phyloP scores from a whole-genome alignment of 2,797 vertebrate genomes.

The Pangasius larnaudii region DNA sequence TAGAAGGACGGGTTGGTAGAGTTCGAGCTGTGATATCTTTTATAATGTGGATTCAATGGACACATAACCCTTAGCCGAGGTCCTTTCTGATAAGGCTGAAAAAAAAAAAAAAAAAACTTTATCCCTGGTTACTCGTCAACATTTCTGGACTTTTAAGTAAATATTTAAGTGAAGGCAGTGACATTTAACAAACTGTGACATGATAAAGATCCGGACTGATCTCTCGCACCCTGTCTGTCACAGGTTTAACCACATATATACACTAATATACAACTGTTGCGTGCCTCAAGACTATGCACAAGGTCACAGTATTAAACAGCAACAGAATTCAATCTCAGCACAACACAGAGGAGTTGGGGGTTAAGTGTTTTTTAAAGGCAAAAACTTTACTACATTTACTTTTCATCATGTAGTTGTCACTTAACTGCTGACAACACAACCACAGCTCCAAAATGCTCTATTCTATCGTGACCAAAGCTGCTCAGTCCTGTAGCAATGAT shows the following conservation, averaged over 20 bases:
- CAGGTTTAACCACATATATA: not conserved
- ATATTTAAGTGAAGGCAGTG: not conserved
- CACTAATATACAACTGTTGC: not conserved
- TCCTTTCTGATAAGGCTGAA: not conserved
- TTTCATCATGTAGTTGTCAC: not conserved
- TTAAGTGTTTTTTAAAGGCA: not conserved
- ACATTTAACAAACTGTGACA: not conserved
- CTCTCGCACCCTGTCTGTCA: not conserved
- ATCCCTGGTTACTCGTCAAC: not conserved
- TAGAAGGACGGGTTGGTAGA: slow-evolving; percentile 4
- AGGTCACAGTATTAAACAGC: not conserved
- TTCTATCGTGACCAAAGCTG: not conserved
- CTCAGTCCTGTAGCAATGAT: not conserved
- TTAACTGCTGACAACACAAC: not conserved
- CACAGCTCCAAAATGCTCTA: not conserved
- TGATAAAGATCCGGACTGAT: not conserved
- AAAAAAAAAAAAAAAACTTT: not conserved
- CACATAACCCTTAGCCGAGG: not conserved
- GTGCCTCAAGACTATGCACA: not conserved
- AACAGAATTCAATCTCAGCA: not conserved
- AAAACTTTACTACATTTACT: not conserved
- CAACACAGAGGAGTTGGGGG: not conserved
- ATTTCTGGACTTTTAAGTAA: not conserved
- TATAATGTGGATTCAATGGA: not conserved
- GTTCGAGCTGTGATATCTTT: not conserved